Evolutionary conservation across 2,888 invertebrate genomes (phyloP), one percentile per base, ranked within the genome.

Genomic region (Synanthedon formicaeformis): DNA sequence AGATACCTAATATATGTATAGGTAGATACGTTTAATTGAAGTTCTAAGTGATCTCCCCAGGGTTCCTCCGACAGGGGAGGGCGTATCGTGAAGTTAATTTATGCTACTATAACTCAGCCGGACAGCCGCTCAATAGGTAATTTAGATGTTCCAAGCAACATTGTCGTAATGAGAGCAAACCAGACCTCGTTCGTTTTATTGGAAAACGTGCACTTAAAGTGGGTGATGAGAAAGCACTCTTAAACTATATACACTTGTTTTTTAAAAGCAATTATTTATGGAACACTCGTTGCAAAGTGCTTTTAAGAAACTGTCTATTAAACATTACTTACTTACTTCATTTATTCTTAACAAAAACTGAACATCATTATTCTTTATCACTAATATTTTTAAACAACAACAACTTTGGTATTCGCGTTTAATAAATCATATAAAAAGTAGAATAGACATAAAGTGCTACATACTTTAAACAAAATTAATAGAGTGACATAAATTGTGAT

Each of bases 61-160:
- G 72, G 66, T 66, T 65, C 63, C 63, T 70, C 13, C 45, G 14
- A 72, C 64, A 64, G 65, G 56, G 58, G 60, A 71, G 77, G 82
- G 82, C 81, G 82, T 78, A 69, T 64, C 73, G 69, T 60, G 53
- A 63, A 67, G 66, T 73, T 81, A 81, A 86, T 86, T 86, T 86
- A 86, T 86, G 83, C 70, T 73, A 76, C 83, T 75, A 84, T 85
- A 86, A 83, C 80, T 86, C 86, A 84, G 67, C 57, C 64, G 67
- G 81, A 79, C 83, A 75, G 80, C 75, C 71, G 70, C 71, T 73
- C 82, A 76, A 80, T 81, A 81, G 78, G 81, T 85, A 84, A 86
- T 86, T 85, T 85, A 86, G 86, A 84, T 76, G 86, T 86, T 81
- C 68, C 60, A 59, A 57, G 78, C 85, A 84, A 86, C 86, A 78